Evolutionary conservation across 2,888 invertebrate genomes (phyloP).

Genomic region (Julus scandinavius): DNA sequence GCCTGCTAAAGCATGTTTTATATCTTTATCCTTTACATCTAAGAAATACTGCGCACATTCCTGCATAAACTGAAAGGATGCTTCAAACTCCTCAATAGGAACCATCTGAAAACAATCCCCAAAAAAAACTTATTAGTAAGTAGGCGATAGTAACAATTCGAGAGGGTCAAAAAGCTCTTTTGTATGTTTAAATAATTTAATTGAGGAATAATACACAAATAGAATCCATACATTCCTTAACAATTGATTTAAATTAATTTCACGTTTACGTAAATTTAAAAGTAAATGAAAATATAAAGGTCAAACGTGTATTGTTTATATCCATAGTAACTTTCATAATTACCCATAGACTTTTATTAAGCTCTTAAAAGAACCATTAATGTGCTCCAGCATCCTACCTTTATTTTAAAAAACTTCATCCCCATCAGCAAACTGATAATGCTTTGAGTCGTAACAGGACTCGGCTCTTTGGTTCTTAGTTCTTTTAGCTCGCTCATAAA

Average conservation of each 20-base stretch:
- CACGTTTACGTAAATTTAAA: no score
- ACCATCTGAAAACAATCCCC: conserved; percentile 78
- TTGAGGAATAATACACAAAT: no score
- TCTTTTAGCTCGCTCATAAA: conserved; percentile 94
- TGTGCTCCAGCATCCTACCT: conserved; percentile 67
- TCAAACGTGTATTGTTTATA: no score
- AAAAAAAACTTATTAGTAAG: neutral
- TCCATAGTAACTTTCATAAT: neutral
- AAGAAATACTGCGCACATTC: conserved; percentile 98
- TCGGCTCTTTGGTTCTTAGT: conserved; percentile 83
- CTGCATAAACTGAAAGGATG: conserved; percentile 97
- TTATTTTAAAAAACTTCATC: conserved; percentile 96
- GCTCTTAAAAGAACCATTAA: neutral
- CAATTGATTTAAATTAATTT: no score
- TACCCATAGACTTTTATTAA: conserved; percentile 53
- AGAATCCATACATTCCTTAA: no score
- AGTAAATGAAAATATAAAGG: no score
- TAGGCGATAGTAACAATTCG: no score
- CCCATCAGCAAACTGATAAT: conserved; percentile 98
- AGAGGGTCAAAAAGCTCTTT: no score
- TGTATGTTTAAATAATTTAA: no score
- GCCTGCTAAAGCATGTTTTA: conserved; percentile 97
- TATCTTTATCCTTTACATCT: conserved; percentile 97
- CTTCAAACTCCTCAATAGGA: conserved; percentile 99
- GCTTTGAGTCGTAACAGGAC: conserved; percentile 89